Evolutionary conservation across 2,797 vertebrate species (phyloP).

Genomic region (Lepilemur septentrionalis): DNA sequence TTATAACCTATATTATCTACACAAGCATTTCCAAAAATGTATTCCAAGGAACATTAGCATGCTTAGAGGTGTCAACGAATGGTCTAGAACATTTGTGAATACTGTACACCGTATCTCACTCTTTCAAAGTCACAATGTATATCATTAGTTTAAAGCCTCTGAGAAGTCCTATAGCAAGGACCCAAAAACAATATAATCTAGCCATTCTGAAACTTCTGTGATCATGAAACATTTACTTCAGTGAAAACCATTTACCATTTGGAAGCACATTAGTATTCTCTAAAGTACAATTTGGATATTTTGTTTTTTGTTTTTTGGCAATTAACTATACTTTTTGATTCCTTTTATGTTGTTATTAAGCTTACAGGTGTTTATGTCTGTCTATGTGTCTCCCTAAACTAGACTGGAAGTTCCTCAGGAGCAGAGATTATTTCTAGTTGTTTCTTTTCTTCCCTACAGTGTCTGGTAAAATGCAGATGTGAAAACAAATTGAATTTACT

Average conservation of each 20-base stretch:
- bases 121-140: neutral
- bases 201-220: neutral
- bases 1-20: neutral
- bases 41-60: neutral
- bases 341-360: conserved; percentile 10
- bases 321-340: conserved; percentile 17
- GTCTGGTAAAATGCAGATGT: neutral
- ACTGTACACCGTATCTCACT: neutral
- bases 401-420: neutral
- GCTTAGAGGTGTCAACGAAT: neutral
- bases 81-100: neutral
- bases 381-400: neutral
- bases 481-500: neutral
- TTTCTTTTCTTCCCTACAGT: neutral
- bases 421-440: neutral
- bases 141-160: neutral
- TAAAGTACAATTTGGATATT: neutral
- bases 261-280: neutral
- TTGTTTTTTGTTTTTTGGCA: neutral
- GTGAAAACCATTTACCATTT: neutral
- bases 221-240: neutral
- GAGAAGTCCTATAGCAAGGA: neutral
- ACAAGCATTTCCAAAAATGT: conserved; percentile 8
- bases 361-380: neutral
- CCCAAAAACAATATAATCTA: neutral